These are phyloP conservation scores for Coregonus sp. DNA, from an alignment of 2,797 vertebrate genomes.

Conservation along the genomic window DNA sequence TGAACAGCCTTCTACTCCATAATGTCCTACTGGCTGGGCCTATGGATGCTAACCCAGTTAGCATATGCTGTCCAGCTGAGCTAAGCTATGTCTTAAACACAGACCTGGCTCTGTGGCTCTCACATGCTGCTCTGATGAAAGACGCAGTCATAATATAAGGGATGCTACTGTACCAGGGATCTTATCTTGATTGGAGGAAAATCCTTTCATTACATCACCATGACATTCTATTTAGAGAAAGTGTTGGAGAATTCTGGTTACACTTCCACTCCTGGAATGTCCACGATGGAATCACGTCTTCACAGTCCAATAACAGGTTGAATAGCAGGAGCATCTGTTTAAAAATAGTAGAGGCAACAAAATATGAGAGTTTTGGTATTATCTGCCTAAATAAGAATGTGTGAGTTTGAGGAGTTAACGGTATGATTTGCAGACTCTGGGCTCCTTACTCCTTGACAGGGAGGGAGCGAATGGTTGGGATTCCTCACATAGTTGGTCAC, in stretches of 20 bases:
- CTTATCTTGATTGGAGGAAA: too few species aligned
- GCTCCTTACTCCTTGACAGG: conserved; percentile 63
- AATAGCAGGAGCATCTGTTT: conserved; percentile 51
- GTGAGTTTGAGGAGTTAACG: conserved; percentile 50
- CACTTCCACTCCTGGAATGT: background rate
- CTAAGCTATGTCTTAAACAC: too few species aligned
- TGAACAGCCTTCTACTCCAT: background rate
- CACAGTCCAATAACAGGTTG: conserved; percentile 50
- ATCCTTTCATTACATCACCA: too few species aligned
- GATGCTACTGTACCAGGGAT: too few species aligned
- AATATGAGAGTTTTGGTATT: conserved; percentile 26
- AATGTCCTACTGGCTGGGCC: too few species aligned
- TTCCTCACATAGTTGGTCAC: conserved; percentile 81
- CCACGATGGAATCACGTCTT: background rate
- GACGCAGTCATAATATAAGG: too few species aligned
- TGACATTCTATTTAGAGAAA: too few species aligned
- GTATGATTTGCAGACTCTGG: conserved; percentile 51
- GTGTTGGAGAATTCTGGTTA: background rate
- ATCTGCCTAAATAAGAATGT: conserved; percentile 68
- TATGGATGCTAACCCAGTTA: too few species aligned
- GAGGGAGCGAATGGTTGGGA: conserved; percentile 68
- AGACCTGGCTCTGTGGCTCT: too few species aligned
- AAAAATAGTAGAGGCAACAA: conserved; percentile 43
- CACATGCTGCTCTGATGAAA: too few species aligned
- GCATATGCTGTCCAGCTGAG: too few species aligned